Base-by-base conservation (phyloP, 1,140 invertebrate species). In the Amyelois transitella region DNA sequence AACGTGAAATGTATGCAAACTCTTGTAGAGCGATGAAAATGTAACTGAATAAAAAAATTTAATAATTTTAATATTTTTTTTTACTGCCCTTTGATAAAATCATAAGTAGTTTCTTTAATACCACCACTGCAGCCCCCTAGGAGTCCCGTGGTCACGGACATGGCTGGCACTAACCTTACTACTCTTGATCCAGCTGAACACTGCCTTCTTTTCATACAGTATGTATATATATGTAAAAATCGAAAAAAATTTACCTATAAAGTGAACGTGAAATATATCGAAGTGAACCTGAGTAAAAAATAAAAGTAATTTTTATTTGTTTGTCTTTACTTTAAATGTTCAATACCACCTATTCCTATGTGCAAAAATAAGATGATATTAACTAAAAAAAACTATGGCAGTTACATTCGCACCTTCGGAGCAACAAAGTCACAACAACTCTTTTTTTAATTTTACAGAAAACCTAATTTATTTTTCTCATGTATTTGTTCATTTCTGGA, bases 141-240 rank as follows among this genome's bases (percentile, higher is more conserved):
- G 80, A 81, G 52, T 70, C 81, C 60, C 86, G 82, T 76, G 77
- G 69, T 51, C 64, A 76, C 61, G 71, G 65, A 44, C 72, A 84
- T 60, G 81, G 84, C 67, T 87, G 79, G 81, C 75, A 86, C 66
- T 86, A 60, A 83, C 69, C 54, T 51, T 51, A 21, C 73, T 81
- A 82, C 76, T 78, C 79, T 80, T 49, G 76, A 77, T 70, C 72
- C 44, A 58, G 64, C 69, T 69, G 43, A 56, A 75, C 75, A 70
- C 71, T 75, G 72, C 82, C 64, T 72, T 64, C 71, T 75, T 84
- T 81, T 86, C 81, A 83, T 85, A 85, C 72, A 85, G 85, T 85
- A 85, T 64, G 51, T 66, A 54, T 14, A 66, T n/a, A n/a, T n/a
- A n/a, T n/a, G n/a, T 60, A 78, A 84, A 84, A 77, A 59, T 53